Conservation (phyloP, 2,113 vertebrate species). For the Callipepla squamata region DNA sequence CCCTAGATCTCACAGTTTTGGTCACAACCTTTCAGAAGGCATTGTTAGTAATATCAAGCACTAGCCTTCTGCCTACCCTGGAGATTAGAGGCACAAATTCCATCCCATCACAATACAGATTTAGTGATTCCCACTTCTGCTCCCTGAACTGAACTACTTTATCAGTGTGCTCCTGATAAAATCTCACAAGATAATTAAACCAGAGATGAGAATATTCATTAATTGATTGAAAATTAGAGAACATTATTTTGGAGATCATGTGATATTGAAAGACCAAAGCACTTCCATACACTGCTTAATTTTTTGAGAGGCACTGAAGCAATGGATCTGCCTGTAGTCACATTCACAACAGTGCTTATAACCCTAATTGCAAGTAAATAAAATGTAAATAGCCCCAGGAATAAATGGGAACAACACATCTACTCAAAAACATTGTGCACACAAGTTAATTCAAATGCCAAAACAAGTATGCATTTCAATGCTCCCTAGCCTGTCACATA, state of each 20-base stretch:
- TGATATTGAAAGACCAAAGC: neutral
- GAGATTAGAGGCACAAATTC: neutral
- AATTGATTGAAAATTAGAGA: neutral
- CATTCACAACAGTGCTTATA: neutral
- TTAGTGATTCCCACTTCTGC: neutral
- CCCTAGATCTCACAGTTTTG: neutral
- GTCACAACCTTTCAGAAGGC: neutral
- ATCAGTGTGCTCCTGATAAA: neutral
- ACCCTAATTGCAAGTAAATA: neutral
- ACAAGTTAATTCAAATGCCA: neutral
- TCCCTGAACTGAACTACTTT: neutral
- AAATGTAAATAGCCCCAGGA: neutral
- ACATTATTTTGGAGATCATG: neutral
- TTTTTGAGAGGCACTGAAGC: neutral
- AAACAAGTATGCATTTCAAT: neutral
- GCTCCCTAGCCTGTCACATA: neutral
- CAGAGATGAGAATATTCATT: neutral
- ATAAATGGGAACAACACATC: neutral
- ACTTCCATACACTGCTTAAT: neutral
- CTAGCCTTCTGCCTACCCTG: neutral
- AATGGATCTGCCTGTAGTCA: neutral
- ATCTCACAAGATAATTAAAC: neutral
- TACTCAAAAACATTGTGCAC: neutral
- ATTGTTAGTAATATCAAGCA: neutral
- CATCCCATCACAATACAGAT: neutral